Conservation (phyloP, 2,888 invertebrate species). For the Hypsopygia costalis region DNA sequence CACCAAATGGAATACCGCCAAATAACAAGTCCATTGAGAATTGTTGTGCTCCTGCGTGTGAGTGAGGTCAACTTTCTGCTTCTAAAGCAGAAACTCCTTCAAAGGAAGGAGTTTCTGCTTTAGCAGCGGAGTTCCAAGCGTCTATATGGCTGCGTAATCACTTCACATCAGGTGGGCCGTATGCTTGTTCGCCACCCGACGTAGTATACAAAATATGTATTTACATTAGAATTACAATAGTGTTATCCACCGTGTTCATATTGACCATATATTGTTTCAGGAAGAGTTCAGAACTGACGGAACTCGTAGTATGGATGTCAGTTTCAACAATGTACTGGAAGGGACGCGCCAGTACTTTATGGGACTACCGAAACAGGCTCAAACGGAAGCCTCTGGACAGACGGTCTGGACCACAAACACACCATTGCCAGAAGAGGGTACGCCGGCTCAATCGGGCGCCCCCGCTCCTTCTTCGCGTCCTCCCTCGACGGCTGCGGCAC, state of each 20-base stretch:
- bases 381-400: conserved; percentile 57
- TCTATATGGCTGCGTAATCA: too few species aligned
- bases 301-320: conserved; percentile 86
- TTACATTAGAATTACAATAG: too few species aligned
- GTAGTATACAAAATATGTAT: too few species aligned
- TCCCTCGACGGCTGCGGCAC: conserved; percentile 73
- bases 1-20: too few species aligned
- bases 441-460: conserved; percentile 65
- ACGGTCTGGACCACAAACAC: conserved; percentile 54
- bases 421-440: conserved; percentile 55
- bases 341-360: conserved; percentile 91
- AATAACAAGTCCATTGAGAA: too few species aligned
- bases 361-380: conserved; percentile 84
- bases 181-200: too few species aligned
- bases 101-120: too few species aligned
- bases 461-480: conserved; percentile 68
- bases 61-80: too few species aligned
- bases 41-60: too few species aligned
- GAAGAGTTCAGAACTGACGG: conserved; percentile 50
- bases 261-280: conserved; percentile 43
- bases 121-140: too few species aligned
- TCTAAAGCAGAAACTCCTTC: too few species aligned
- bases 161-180: too few species aligned
- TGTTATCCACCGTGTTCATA: conserved; percentile 1
- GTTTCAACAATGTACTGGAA: conserved; percentile 89